Percentiles rank a stretch among this genome's conserved stretches.
phyloP scores from a whole-genome alignment of 2,113 vertebrate species.

The Prochilodus magdalenae region DNA sequence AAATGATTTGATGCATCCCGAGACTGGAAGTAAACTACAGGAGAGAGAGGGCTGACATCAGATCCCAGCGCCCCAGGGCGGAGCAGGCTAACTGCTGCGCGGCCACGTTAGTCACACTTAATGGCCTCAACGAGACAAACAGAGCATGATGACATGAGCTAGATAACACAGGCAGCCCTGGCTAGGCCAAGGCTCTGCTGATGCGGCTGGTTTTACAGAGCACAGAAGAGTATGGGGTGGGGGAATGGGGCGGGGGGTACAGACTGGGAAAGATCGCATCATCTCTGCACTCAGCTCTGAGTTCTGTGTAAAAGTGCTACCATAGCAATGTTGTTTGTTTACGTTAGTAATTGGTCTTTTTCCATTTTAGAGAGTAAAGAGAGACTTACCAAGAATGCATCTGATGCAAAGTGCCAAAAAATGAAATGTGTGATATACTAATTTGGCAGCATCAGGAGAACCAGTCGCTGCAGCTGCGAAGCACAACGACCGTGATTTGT shows the following conservation, averaged over 20 bases:
- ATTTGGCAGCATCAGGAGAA: neutral
- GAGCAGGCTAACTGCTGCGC: slow-evolving; percentile 60
- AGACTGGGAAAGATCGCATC: slow-evolving; percentile 16
- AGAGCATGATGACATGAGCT: slow-evolving; percentile 74
- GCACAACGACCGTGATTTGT: neutral
- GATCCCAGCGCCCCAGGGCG: slow-evolving; percentile 75
- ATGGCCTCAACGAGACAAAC: slow-evolving; percentile 67
- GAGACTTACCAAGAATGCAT: neutral
- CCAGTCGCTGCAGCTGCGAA: neutral
- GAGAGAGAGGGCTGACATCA: slow-evolving; percentile 72
- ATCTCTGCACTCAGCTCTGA: slow-evolving; percentile 5
- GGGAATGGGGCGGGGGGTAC: neutral
- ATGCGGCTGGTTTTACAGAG: slow-evolving; percentile 40
- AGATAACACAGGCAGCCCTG: slow-evolving; percentile 48
- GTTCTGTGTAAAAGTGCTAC: neutral
- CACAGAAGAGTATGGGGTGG: neutral
- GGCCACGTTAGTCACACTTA: slow-evolving; percentile 65
- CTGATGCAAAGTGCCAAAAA: neutral
- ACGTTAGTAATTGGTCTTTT: neutral
- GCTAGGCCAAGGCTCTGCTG: slow-evolving; percentile 31
- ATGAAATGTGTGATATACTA: neutral
- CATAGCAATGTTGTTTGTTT: neutral
- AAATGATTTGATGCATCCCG: slow-evolving; percentile 72
- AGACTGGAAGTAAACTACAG: slow-evolving; percentile 70
- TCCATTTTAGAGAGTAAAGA: neutral